Evolutionary conservation across 2,113 vertebrate species (phyloP).

Genomic region (Montifringilla adamsi): DNA sequence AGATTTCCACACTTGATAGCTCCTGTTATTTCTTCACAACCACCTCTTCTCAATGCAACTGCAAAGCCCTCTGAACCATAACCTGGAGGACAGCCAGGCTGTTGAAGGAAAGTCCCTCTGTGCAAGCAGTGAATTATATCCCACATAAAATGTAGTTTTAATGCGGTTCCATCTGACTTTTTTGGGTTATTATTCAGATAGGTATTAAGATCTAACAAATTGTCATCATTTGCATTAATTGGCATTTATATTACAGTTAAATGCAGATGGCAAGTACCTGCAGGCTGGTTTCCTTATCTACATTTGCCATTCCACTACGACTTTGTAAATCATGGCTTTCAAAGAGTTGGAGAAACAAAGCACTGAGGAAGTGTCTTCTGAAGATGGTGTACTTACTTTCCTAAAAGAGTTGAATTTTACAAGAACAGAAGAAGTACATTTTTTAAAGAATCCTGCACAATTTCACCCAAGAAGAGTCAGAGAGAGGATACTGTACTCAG

Average conservation of each 20-base stretch:
- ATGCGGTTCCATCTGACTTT: background rate
- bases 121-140: background rate
- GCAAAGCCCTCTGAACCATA: constrained; percentile 31
- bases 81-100: constrained; percentile 13
- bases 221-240: constrained; percentile 39
- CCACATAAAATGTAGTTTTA: background rate
- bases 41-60: constrained; percentile 16
- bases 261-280: background rate
- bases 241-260: constrained; percentile 19
- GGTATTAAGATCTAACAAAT: constrained; percentile 5
- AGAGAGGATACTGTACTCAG: background rate
- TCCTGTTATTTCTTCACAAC: background rate
- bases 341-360: constrained; percentile 2
- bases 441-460: background rate
- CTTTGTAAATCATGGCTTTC: background rate
- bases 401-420: background rate
- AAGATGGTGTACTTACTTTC: background rate
- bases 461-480: background rate
- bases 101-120: constrained; percentile 18
- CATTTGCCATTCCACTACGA: background rate
- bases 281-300: background rate
- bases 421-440: background rate
- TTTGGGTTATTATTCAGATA: constrained; percentile 23
- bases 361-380: background rate
- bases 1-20: background rate